Percentiles rank a stretch among this genome's conserved stretches.
Conservation (phyloP, 2,888 invertebrate species). For the Gymnosoma rotundatum region DNA sequence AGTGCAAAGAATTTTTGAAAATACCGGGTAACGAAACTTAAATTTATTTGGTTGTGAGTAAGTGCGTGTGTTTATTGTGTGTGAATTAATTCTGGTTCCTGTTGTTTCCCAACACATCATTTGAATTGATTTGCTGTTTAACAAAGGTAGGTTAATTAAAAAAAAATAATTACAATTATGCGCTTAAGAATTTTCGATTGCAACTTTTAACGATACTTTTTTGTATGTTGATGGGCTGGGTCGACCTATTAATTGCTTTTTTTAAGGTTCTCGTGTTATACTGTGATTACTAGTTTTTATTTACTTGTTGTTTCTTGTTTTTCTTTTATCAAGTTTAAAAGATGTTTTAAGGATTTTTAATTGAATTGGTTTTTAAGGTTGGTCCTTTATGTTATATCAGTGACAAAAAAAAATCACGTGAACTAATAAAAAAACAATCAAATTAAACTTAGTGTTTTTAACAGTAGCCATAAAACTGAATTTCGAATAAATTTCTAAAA, state of each 20-base stretch:
- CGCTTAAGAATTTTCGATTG: too few species aligned
- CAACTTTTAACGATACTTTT: not conserved
- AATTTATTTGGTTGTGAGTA: not conserved
- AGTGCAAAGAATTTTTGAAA: not conserved
- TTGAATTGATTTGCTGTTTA: not conserved
- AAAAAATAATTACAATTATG: too few species aligned
- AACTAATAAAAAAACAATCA: too few species aligned
- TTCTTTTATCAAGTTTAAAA: not conserved
- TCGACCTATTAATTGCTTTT: constrained; percentile 39
- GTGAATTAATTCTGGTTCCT: constrained; percentile 28
- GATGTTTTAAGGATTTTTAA: too few species aligned
- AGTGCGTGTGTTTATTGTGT: not conserved
- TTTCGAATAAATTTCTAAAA: too few species aligned
- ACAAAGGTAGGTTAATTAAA: not conserved
- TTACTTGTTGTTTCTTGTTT: not conserved
- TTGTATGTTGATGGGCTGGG: constrained; percentile 18
- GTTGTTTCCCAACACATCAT: not conserved
- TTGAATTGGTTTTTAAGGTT: too few species aligned
- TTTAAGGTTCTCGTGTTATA: not conserved
- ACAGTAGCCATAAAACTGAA: too few species aligned
- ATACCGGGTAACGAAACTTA: constrained; percentile 37
- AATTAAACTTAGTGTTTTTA: too few species aligned
- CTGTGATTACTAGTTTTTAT: not conserved
- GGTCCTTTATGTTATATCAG: too few species aligned
- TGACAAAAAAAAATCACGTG: too few species aligned